phyloP scores from a whole-genome alignment of 2,888 invertebrate genomes.

The Eupithecia pulchellata region DNA sequence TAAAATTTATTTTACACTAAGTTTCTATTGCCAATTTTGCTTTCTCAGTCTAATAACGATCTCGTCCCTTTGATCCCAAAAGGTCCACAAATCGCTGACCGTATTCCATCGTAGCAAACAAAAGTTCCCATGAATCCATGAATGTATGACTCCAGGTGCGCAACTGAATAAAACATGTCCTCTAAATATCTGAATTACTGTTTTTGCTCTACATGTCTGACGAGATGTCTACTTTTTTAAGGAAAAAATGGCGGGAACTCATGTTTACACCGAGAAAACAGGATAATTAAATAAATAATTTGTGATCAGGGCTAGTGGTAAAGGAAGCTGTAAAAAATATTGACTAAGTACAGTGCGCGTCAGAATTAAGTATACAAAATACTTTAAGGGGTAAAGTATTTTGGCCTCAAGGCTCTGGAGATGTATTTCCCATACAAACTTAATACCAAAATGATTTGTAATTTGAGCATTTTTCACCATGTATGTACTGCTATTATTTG shows the following conservation, averaged over 20 bases:
- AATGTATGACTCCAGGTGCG: conserved; percentile 24
- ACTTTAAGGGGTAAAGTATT: too few species aligned
- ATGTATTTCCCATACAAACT: too few species aligned
- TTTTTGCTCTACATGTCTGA: conserved; percentile 12
- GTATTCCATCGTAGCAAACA: conserved; percentile 15
- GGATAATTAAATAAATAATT: too few species aligned
- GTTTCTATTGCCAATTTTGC: too few species aligned
- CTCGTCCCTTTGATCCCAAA: not conserved
- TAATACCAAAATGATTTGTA: too few species aligned
- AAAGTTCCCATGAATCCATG: conserved; percentile 28
- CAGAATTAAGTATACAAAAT: too few species aligned
- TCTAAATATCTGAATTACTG: conserved; percentile 16
- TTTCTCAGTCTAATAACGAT: not conserved
- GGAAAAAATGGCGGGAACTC: not conserved
- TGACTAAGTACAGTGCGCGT: too few species aligned
- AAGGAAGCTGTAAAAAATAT: too few species aligned
- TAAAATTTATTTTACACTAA: too few species aligned
- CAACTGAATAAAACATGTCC: conserved; percentile 32
- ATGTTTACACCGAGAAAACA: not conserved
- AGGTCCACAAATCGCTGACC: conserved; percentile 5
- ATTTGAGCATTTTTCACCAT: too few species aligned
- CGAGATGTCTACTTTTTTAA: not conserved
- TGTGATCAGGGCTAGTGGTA: not conserved
- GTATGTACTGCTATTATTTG: too few species aligned
- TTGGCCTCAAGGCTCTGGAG: too few species aligned